Evolutionary conservation across 2,888 invertebrate species (phyloP), one percentile per base, ranked within the genome.

Genomic region (Acronicta psi): DNA sequence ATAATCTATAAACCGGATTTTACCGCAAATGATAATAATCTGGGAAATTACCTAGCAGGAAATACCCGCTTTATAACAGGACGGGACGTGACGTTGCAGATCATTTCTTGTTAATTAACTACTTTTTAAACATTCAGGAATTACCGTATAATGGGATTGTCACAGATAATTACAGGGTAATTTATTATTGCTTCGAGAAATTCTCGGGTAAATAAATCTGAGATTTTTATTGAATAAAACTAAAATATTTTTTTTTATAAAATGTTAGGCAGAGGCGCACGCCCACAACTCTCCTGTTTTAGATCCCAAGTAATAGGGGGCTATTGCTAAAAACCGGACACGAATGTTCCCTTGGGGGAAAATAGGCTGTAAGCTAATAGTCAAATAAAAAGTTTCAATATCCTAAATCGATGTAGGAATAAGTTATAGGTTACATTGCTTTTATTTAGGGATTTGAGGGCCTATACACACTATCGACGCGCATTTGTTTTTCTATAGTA

Each of bases 11-110:
- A 47, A 57, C 47, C 29, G 41, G 40, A 50, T 29, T 34, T 47
- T 43, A 46, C 43, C 34, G 51, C 10, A 53, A 2, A 42, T 13
- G 51, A 59, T 55, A 45, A 49, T 11, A 7, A 42, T 10, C 49
- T 65, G 61, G 73, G 69, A 59, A 71, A 65, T 59, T 40, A 69
- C 65, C 18, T 44, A 44, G 46, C 46, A 46, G 65, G 65, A 65
- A 65, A 71, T 47, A 55, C 60, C 53, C 37, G 40, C 25, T 44
- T 29, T n/a, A 44, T 14, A 16, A 9, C 38, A 4, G 36, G 10
- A 29, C 2, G n/a, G 36, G 10, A 29, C 2, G n/a, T 64, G 69
- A 60, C 57, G 43, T 50, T 52, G 44, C 9, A 16, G 6, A 44
- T 42, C 23, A 42, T 34, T 37, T 23, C 34, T 36, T 46, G 50